Conservation (phyloP, 2,113 vertebrate genomes). For the Dipodomys ordii region DNA sequence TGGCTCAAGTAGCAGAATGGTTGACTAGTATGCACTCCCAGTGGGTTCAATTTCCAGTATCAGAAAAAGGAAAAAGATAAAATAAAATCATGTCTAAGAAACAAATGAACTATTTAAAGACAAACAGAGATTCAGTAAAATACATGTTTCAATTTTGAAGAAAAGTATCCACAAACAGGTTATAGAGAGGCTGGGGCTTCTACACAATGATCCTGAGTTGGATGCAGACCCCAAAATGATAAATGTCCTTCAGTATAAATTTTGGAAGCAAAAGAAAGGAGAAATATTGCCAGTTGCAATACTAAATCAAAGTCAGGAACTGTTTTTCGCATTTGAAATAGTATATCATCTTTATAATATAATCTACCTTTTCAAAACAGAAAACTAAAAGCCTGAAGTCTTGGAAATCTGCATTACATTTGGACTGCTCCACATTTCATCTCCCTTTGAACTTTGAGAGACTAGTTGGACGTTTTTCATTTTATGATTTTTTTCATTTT, state of each 20-base stretch:
- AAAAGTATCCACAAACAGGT: conserved; percentile 93
- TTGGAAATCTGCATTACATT: not conserved
- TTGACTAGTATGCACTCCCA: no score
- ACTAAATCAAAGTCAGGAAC: conserved; percentile 85
- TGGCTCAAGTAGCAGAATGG: no score
- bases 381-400: not conserved
- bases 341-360: not conserved
- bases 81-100: not conserved
- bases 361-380: not conserved
- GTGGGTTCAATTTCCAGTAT: no score
- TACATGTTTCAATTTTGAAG: conserved; percentile 94
- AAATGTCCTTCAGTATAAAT: conserved; percentile 92
- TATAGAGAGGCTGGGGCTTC: conserved; percentile 94
- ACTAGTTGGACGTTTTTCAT: not conserved
- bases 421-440: not conserved
- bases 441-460: not conserved
- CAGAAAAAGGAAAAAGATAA: no score
- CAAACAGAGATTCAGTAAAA: conserved; percentile 95
- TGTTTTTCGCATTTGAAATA: not conserved
- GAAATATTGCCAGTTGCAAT: conserved; percentile 89
- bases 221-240: conserved; percentile 91
- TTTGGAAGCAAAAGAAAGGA: conserved; percentile 92
- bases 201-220: conserved; percentile 94
- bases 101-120: conserved; percentile 92
- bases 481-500: not conserved